Percentiles rank a stretch among this genome's conserved stretches.
Conservation (phyloP, 2,888 invertebrate genomes). For the Entomobrya proxima region DNA sequence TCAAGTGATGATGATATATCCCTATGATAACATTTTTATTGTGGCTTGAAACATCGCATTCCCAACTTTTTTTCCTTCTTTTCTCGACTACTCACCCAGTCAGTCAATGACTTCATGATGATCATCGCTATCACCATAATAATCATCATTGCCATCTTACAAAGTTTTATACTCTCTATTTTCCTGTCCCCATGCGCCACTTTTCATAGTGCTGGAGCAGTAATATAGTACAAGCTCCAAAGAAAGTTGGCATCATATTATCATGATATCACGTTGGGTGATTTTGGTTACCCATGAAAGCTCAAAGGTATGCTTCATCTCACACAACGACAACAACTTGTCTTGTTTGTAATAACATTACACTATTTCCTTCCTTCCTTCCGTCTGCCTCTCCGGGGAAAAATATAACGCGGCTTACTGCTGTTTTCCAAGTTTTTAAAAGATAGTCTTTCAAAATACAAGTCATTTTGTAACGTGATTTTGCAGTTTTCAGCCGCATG, state of each 20-base stretch:
- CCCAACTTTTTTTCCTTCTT: neutral
- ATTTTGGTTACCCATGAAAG: constrained; percentile 65
- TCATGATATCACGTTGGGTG: constrained; percentile 56
- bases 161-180: neutral
- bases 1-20: too few relatives aligned
- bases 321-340: neutral
- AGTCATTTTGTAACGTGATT: too few relatives aligned
- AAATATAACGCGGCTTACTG: too few relatives aligned
- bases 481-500: too few relatives aligned
- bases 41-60: neutral
- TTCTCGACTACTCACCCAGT: neutral
- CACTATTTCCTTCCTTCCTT: too few relatives aligned
- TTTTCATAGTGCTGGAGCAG: neutral
- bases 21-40: too few relatives aligned
- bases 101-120: neutral
- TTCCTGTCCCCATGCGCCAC: neutral
- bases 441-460: too few relatives aligned
- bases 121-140: neutral
- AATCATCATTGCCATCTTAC: neutral
- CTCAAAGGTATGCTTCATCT: constrained; percentile 58
- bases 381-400: too few relatives aligned
- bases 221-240: neutral
- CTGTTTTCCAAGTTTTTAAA: too few relatives aligned
- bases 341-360: neutral
- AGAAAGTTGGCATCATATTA: constrained; percentile 8